Evolutionary conservation across 2,888 invertebrate genomes (phyloP), one percentile per base, ranked within the genome.

Genomic region (Patella pellucida): DNA sequence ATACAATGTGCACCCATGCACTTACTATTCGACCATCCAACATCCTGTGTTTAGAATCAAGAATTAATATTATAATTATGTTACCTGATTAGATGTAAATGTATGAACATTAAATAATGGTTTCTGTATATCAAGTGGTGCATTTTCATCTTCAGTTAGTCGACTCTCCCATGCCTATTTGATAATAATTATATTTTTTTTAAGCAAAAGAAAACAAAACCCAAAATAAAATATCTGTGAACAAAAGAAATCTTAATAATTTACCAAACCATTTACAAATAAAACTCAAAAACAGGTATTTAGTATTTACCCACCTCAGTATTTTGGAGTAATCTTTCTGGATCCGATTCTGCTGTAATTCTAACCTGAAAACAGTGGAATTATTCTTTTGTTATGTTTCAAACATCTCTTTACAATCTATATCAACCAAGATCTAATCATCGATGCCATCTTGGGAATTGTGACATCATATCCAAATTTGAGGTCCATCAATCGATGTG

Each of bases 301-400:
- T 31, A 31, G 31, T 31, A 9, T 27, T 72, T 4, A 69, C 76
- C 75, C 75, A 88, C 85, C 84, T 87, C 81, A 16, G 90, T 90
- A 68, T 88, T 85, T 69, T 84, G 83, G 82, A 87, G 84, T 68
- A 89, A 74, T 73, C 90, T 76, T 15, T 84, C 80, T 23, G 89
- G 88, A 79, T 90, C 88, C 77, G 85, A 85, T 54, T 90, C 89
- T 31, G 89, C 90, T 14, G 88, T 85, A 15, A 89, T 86, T 23
- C 90, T 80, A 31, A 90, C 90, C 90, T 90, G 79, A 11, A 69
- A 71, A 74, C 0, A 19, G 16, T 23, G 41, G 69, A 11, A 31
- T 16, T 15, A 31, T 19, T 16, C 7, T 16, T 19, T 27, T 50
- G 9, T 27, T n/a, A 14, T 16, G 16, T 56, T 16, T n/a, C 62